A percentile compares a stretch with the other conserved stretches of the same genome.
These are phyloP conservation scores for Teleiodes luculella DNA, from an alignment of 2,888 invertebrate genomes.

Conservation along the genomic window DNA sequence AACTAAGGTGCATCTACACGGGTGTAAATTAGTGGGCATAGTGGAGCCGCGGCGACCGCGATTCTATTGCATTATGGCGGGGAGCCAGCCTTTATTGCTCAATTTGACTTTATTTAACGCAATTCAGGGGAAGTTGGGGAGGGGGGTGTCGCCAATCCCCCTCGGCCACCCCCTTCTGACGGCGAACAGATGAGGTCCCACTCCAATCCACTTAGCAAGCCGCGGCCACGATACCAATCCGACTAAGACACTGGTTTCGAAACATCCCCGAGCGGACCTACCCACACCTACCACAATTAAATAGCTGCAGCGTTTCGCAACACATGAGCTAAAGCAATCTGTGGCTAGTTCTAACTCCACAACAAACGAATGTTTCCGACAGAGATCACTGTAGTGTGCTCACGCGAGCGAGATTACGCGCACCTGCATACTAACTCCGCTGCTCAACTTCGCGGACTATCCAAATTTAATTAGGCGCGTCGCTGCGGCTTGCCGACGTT, in stretches of 20 bases:
- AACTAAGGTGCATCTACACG: constrained; percentile 26
- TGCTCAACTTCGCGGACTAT: constrained; percentile 38
- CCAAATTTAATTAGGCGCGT: constrained; percentile 58
- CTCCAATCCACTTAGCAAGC: constrained; percentile 75
- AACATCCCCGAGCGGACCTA: constrained; percentile 29
- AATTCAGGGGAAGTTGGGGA: constrained; percentile 43
- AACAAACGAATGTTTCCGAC: constrained; percentile 37
- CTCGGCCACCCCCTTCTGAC: constrained; percentile 48
- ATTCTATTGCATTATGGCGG: constrained; percentile 71
- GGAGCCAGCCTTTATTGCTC: constrained; percentile 75
- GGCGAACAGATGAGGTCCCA: constrained; percentile 75
- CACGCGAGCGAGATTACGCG: constrained; percentile 32
- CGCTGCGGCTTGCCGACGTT: constrained; percentile 23
- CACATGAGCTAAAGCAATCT: constrained; percentile 13
- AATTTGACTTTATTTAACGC: constrained; percentile 79
- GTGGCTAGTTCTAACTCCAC: constrained; percentile 28
- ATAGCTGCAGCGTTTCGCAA: constrained; percentile 21
- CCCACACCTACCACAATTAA: constrained; percentile 3
- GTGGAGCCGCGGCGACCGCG: constrained; percentile 50
- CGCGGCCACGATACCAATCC: constrained; percentile 64
- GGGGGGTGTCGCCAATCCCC: constrained; percentile 23
- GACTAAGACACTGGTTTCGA: constrained; percentile 28
- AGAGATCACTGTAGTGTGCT: constrained; percentile 37
- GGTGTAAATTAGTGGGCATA: constrained; percentile 62
- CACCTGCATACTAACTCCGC: constrained; percentile 46